Evolutionary conservation across 2,797 vertebrate species (phyloP), one percentile per base, ranked within the genome.

Genomic region (Fistularia tabacaria): DNA sequence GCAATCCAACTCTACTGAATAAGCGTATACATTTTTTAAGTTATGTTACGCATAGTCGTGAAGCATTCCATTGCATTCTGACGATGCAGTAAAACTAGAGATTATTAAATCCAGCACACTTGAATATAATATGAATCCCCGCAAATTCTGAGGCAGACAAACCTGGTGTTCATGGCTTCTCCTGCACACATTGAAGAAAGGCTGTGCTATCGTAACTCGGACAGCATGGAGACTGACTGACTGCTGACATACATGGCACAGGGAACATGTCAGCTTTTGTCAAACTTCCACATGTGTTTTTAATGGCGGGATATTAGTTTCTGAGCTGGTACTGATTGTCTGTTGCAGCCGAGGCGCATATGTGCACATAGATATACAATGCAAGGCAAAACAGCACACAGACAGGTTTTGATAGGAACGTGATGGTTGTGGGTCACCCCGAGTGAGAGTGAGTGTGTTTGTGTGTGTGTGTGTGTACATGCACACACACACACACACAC

Each of bases 231-330:
- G 85, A 84, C 79, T 61, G 81, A 86, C 73, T 68, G 73, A 67
- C 77, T 80, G 80, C 80, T 84, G 81, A 86, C 81, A 82, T 77
- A 74, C 64, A 66, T 59, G 73, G 75, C 71, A 62, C 77, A 80
- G 79, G 64, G 81, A 86, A 81, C 82, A 83, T 74, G 74, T 62
- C 61, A 43, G 62, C 70, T 73, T 76, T 81, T 82, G 82, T 86
- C 82, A 81, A 75, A 84, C 73, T 64, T 76, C 59, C 82, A 85
- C 86, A 87, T 80, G 61, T 90, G 87, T 89, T 90, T 90, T 75
- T 75, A 90, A 87, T 90, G 81, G 62, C 57, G 52, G 49, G 61
- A 66, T 60, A 70, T 88, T 87, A 77, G 73, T 77, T 75, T 72
- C 75, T 56, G 36, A 54, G 66, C 71, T 66, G 59, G 71, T 76